Base-by-base conservation (phyloP, 2,797 vertebrate species). In the Eremophila alpestris region DNA sequence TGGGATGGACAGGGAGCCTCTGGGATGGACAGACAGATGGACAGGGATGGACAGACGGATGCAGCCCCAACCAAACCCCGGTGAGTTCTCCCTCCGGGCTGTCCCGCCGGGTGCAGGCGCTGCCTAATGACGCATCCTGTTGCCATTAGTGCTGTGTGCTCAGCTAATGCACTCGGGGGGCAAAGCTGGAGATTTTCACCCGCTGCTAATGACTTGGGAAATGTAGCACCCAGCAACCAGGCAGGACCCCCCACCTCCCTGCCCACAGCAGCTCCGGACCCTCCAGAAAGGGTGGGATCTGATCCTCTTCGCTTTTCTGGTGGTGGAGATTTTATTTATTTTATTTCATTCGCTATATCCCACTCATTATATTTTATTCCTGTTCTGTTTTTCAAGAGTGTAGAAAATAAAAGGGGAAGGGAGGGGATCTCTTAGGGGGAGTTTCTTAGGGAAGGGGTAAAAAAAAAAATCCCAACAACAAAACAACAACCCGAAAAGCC, bases 91-190 rank as follows among this genome's bases (percentile, higher is more conserved):
- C 62, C 54, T 38, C 38, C 22, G 0, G 1, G 5, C 56, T 38
- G 38, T 21, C 30, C 16, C 1, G 7, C 71, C 58, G 18, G 18
- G 92, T 90, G 74, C 95, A 97, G 96, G 94, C 95, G 97, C 97
- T 94, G 96, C 96, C 97, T 98, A 98, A 98, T 97, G 97, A 92
- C 41, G 73, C 84, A 49, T 97, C 98, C 98, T 97, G 98, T 97
- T 97, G 96, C 94, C 98, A 98, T 98, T 98, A 98, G 97, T 38
- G 41, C 43, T 97, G 98, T 98, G 98, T 98, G 98, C 95, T 98
- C 98, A 98, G 95, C 97, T 99, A 98, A 99, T 98, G 97, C 97
- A 52, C 97, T 90, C 92, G 83, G 83, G 78, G 97, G 93, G 90
- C 81, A 97, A 92, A 98, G 92, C 97, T 97, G 98, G 95, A 96